Evolutionary conservation across 2,888 invertebrate genomes (phyloP).

Genomic region (Cephus spinipes): DNA sequence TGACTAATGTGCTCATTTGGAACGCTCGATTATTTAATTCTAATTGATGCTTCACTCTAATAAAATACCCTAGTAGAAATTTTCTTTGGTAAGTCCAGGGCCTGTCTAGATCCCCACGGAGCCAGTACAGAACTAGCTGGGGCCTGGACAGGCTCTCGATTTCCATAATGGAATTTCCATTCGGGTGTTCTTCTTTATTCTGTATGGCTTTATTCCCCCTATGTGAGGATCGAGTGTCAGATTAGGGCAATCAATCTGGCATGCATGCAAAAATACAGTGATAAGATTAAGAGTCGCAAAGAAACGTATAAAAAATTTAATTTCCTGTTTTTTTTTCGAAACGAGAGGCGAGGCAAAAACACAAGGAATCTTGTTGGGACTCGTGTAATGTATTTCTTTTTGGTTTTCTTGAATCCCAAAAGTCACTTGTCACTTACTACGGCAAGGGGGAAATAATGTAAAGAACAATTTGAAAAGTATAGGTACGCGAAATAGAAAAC

Average conservation of each 20-base stretch:
- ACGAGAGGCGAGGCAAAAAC: neutral
- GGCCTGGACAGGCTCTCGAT: neutral
- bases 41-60: neutral
- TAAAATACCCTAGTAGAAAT: neutral
- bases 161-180: neutral
- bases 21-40: neutral
- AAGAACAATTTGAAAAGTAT: neutral
- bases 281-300: neutral
- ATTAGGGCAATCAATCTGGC: neutral
- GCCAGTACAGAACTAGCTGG: neutral
- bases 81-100: neutral
- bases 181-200: neutral
- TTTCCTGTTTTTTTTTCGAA: neutral
- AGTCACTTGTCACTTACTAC: neutral
- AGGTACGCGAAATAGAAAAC: neutral
- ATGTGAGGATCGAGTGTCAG: no score
- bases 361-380: neutral
- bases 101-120: neutral
- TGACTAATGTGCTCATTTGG: neutral
- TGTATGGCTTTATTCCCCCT: no score
- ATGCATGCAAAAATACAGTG: neutral
- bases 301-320: neutral
- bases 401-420: neutral
- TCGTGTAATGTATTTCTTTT: neutral
- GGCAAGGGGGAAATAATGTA: neutral